Base-by-base conservation (phyloP, 2,113 vertebrate genomes). In the Cettia cetti region DNA sequence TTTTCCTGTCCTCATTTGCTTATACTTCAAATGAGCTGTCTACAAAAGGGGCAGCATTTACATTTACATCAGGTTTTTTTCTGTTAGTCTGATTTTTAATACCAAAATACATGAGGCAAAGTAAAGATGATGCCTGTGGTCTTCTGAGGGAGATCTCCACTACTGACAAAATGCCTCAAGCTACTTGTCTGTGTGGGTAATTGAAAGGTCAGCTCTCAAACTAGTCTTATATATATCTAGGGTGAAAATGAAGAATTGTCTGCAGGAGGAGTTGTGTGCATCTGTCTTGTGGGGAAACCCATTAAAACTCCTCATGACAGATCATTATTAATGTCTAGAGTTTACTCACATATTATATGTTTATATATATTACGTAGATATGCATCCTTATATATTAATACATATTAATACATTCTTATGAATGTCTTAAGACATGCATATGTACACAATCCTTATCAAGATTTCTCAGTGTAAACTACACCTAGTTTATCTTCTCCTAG, bases 171-270 rank as follows among this genome's bases (percentile, higher is more conserved):
- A 70, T 0, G 0, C 66, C 84, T 66, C 35, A 39, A 83, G 79
- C 19, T 81, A 66, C 76, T 70, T 10, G 33, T 76, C 75, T 14
- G 0, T 77, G 59, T 28, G 44, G 64, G 68, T 70, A 94, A 66
- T 82, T 81, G 52, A 86, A 82, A 93, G 64, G 64, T 92, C 92
- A 96, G 39, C 22, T 81, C 72, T 92, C 82, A 89, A 90, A 83
- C 17, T 56, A 63, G 35, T 30, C 77, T 40, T 92, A 42, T 52
- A 65, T 59, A 57, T 22, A 56, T n/a, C n/a, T 6, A 68, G 64
- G 12, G 24, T 33, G 37, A 95, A 90, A 95, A 60, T 42, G 44
- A 86, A 93, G 59, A 90, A 86, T 52, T 78, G 70, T 30, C 54
- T 83, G 45, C 37, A 80, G 63, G 30, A 72, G n/a, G 27, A 82